Evolutionary conservation across 2,888 invertebrate species (phyloP), one percentile per base, ranked within the genome.

Genomic region (Drosophila recens): DNA sequence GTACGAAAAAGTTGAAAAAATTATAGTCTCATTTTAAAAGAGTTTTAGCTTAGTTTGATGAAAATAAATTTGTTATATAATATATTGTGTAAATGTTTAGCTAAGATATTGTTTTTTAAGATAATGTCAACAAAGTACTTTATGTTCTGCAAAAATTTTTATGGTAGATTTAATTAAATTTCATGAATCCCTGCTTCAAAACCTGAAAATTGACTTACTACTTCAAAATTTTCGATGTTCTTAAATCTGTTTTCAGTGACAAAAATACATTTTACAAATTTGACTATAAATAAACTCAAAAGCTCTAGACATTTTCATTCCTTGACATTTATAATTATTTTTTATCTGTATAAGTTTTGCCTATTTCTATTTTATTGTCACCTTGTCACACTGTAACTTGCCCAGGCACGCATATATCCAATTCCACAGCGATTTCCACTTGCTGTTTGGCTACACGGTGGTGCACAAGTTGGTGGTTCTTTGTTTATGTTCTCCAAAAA

Each of bases 401-500:
- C 38, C 13, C 72, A 66, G 42, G 42, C 75, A 75, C 75, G 72
- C 73, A 73, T 62, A 57, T 40, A 20, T 13, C 20, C 36, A 23
- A 48, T 58, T 58, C 46, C 56, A 34, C 34, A 30, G 57, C 15
- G 46, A 58, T 13, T 51, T 51, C 17, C 51, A 51, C 36, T 51
- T 51, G 17, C 33, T 57, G n/a, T 15, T 36, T 27, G 57, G 57
- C 27, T 15, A 11, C 56, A 36, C 27, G 43, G 20, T 15, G 61
- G 48, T 58, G 43, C 27, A 53, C 38, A 52, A 48, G 51, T 72
- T 73, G 52, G 45, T 42, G 67, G 62, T 48, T 34, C 68, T 78
- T 88, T 87, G 87, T 85, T 85, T 84, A 80, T 85, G 76, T 80
- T 78, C 80, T 51, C 67, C 69, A 38, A 65, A 78, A 87, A 85